Evolutionary conservation across 2,113 vertebrate genomes (phyloP).

Genomic region (Xenopus borealis): DNA sequence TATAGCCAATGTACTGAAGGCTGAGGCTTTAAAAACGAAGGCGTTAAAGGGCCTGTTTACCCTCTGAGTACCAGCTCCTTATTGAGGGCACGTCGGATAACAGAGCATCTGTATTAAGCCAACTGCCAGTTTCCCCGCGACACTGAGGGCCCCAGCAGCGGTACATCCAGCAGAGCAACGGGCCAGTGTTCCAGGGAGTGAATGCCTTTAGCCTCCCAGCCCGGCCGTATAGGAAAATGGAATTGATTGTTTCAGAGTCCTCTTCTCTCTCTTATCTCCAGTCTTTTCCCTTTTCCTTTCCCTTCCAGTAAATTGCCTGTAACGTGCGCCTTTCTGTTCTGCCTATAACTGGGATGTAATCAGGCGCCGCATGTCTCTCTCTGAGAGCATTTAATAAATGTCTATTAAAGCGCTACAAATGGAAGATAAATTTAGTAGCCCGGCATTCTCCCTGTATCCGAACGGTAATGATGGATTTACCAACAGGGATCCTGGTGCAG

Average conservation of each 20-base stretch:
- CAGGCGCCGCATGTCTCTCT: conserved; percentile 76
- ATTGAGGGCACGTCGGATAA: no score
- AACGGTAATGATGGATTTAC: conserved; percentile 79
- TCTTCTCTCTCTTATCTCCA: conserved; percentile 44
- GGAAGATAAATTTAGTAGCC: conserved; percentile 80
- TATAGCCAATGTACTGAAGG: no score
- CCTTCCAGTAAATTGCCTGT: conserved; percentile 70
- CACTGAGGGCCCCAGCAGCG: no score
- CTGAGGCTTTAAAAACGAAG: no score
- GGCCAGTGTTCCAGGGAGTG: not conserved
- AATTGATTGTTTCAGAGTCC: conserved; percentile 34
- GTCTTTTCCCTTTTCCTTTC: conserved; percentile 22
- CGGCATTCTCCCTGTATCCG: conserved; percentile 70
- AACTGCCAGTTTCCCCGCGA: no score
- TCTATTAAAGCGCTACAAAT: conserved; percentile 81
- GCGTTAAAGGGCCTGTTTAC: no score
- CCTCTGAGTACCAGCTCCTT: no score
- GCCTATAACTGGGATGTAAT: conserved; percentile 78
- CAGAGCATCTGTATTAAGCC: no score
- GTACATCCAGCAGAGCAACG: no score
- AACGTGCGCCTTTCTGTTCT: conserved; percentile 74
- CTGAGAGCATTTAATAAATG: conserved; percentile 85
- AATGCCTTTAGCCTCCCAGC: not conserved
- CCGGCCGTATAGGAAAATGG: conserved; percentile 1
- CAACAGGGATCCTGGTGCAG: conserved; percentile 74